A percentile compares a stretch with the other conserved stretches of the same genome.
Conservation (phyloP, 2,888 invertebrate genomes). For the Caenorhabditis uteleia region DNA sequence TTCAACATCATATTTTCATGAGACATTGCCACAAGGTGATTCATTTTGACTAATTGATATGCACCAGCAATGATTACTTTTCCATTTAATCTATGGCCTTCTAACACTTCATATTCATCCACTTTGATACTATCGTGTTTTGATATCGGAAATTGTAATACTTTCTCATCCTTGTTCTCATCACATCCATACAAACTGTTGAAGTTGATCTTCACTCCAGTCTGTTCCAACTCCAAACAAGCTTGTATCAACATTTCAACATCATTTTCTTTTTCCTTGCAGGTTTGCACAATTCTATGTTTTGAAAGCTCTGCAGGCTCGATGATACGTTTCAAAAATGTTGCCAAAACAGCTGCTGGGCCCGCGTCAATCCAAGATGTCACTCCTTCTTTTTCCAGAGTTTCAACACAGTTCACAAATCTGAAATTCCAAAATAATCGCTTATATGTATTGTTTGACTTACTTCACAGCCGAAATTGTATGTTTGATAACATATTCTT, state of each 20-base stretch:
- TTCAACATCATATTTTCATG: conserved; percentile 8
- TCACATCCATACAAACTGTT: conserved; percentile 22
- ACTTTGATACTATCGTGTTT: conserved; percentile 8
- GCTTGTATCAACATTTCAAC: conserved; percentile 36
- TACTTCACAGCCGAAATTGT: conserved; percentile 45
- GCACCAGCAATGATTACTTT: conserved; percentile 50
- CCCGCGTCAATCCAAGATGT: conserved; percentile 56
- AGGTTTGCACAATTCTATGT: conserved; percentile 40
- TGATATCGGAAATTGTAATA: conserved; percentile 19
- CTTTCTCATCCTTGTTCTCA: neutral
- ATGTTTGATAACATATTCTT: conserved; percentile 50
- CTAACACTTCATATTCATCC: conserved; percentile 31
- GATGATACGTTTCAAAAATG: conserved; percentile 48
- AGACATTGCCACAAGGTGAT: conserved; percentile 12
- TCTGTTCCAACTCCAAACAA: conserved; percentile 41
- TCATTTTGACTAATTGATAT: conserved; percentile 46
- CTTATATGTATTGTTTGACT: neutral
- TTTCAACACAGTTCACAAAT: conserved; percentile 46
- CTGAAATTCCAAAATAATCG: too few relatives aligned
- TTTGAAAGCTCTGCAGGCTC: conserved; percentile 13
- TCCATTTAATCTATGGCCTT: conserved; percentile 45
- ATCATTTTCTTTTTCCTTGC: conserved; percentile 48
- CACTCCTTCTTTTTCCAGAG: conserved; percentile 34
- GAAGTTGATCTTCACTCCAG: conserved; percentile 30
- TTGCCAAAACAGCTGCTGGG: conserved; percentile 43